Conservation (phyloP, 2,113 vertebrate species). For the Patagioenas fasciata region DNA sequence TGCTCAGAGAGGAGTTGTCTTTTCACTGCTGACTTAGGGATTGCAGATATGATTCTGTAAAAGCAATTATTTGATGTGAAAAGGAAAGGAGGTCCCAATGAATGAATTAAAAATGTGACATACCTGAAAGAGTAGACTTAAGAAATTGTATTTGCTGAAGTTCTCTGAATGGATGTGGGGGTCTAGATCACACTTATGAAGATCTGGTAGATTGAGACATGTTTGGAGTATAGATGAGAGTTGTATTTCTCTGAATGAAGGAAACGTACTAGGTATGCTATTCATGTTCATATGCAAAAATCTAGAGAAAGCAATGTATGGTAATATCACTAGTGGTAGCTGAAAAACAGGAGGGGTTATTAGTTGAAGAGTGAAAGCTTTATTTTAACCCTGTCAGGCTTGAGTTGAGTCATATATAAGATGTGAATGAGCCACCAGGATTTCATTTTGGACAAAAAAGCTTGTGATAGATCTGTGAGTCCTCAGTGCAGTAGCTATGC, state of each 20-base stretch:
- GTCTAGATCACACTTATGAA: not conserved
- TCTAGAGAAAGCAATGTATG: not conserved
- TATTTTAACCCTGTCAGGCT: not conserved
- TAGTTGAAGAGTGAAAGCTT: not conserved
- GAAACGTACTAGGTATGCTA: not conserved
- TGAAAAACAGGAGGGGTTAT: not conserved
- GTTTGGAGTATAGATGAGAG: not conserved
- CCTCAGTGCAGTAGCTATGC: not conserved
- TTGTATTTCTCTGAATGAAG: not conserved
- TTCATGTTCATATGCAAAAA: accelerated
- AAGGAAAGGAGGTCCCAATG: not conserved
- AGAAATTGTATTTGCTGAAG: not conserved
- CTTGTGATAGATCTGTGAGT: not conserved
- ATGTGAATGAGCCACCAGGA: not conserved
- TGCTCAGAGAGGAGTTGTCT: not conserved
- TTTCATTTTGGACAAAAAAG: not conserved
- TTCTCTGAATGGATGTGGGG: not conserved
- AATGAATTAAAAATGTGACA: not conserved
- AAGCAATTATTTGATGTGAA: not conserved
- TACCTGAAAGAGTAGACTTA: not conserved
- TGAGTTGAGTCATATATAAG: not conserved
- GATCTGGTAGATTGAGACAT: not conserved
- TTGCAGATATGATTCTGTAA: not conserved
- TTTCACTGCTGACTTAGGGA: not conserved
- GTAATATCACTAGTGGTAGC: not conserved